Percentiles rank a stretch among this genome's conserved stretches.
These are phyloP conservation scores for Suricata suricatta DNA, from an alignment of 2,113 vertebrate species.

Conservation along the genomic window DNA sequence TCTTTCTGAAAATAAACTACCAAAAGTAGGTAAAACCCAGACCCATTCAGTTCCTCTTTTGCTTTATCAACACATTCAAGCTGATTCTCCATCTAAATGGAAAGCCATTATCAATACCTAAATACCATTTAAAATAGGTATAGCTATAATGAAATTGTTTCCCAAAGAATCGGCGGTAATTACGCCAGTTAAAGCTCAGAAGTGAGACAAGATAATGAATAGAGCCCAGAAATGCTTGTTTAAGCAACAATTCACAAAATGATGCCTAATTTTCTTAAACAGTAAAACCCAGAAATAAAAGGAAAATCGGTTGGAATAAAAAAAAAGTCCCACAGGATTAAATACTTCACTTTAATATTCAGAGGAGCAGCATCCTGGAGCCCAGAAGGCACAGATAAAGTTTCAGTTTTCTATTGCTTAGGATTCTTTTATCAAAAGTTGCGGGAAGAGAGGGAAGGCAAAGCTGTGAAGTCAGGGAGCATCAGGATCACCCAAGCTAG, in stretches of 20 bases:
- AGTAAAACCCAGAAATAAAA: conserved; percentile 57
- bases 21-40: conserved; percentile 42
- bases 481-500: background rate
- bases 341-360: conserved; percentile 19
- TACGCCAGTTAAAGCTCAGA: conserved; percentile 55
- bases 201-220: conserved; percentile 58
- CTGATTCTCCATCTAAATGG: conserved; percentile 46
- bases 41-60: background rate
- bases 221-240: conserved; percentile 52
- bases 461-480: background rate
- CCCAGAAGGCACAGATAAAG: background rate
- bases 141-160: conserved; percentile 67
- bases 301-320: conserved; percentile 32
- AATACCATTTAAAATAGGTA: conserved; percentile 62
- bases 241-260: conserved; percentile 46
- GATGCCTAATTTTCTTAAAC: conserved; percentile 61
- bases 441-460: background rate
- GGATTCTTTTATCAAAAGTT: conserved; percentile 4
- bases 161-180: conserved; percentile 63
- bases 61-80: conserved; percentile 59
- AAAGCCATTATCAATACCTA: conserved; percentile 57
- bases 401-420: background rate
- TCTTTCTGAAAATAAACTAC: conserved; percentile 55
- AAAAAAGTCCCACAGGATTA: background rate
- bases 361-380: background rate